Evolutionary conservation across 1,140 invertebrate species (phyloP).

Genomic region (Parapsyche elsis): DNA sequence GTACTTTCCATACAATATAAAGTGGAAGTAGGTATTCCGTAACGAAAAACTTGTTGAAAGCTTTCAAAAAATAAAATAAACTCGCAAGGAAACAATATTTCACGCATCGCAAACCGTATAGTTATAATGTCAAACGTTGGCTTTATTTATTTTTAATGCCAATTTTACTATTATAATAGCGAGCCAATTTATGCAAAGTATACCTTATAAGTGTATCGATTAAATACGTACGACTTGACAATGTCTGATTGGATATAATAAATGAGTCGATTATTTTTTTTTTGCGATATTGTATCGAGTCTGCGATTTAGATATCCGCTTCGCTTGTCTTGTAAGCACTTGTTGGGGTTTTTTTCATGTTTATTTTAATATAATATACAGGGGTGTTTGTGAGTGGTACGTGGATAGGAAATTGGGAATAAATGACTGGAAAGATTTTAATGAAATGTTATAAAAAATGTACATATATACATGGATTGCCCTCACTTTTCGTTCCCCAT

Average conservation of each 20-base stretch:
- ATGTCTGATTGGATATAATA: constrained; percentile 1
- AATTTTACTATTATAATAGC: background rate
- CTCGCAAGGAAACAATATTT: too few species aligned
- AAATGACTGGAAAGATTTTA: constrained; percentile 58
- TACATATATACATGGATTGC: background rate
- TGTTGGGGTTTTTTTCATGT: constrained; percentile 37
- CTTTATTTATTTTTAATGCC: background rate
- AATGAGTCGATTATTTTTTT: background rate
- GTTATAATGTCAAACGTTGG: background rate
- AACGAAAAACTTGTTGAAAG: too few species aligned
- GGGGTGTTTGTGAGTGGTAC: constrained; percentile 10
- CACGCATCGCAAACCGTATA: too few species aligned
- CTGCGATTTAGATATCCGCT: constrained; percentile 18
- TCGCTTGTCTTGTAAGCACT: constrained; percentile 19
- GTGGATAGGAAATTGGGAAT: constrained; percentile 57
- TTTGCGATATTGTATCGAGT: background rate
- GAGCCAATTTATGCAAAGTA: constrained; percentile 1
- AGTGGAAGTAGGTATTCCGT: too few species aligned
- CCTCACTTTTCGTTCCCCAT: too few species aligned
- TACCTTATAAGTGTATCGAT: background rate
- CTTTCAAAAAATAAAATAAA: too few species aligned
- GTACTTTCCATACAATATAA: too few species aligned
- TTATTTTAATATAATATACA: background rate
- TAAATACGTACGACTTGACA: background rate
- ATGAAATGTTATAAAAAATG: constrained; percentile 50